Evolutionary conservation across 2,888 invertebrate species (phyloP).

Genomic region (Euproctis similis): DNA sequence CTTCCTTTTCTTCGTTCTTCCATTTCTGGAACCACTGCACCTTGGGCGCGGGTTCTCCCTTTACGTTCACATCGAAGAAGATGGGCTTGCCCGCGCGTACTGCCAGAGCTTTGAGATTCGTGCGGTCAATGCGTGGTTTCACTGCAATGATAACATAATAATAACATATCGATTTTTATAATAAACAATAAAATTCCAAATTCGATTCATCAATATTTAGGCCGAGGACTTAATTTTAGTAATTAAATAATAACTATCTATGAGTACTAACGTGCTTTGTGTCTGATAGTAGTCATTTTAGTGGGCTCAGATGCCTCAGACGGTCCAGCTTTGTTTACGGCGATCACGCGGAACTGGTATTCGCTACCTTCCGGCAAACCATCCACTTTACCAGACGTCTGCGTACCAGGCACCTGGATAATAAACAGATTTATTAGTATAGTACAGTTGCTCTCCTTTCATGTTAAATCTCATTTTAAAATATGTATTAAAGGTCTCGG

Average conservation of each 20-base stretch:
- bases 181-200: too few species aligned
- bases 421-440: too few species aligned
- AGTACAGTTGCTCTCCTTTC: too few species aligned
- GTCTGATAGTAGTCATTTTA: constrained; percentile 90
- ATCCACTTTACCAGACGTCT: constrained; percentile 84
- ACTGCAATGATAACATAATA: too few species aligned
- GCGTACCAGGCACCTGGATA: constrained; percentile 79
- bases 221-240: neutral
- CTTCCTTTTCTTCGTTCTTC: constrained; percentile 83
- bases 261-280: constrained; percentile 86
- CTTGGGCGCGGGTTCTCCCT: constrained; percentile 96
- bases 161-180: too few species aligned
- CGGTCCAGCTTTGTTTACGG: constrained; percentile 94
- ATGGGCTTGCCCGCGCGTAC: constrained; percentile 94
- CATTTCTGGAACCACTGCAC: constrained; percentile 92
- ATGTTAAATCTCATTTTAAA: too few species aligned
- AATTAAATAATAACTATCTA: too few species aligned
- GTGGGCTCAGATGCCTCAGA: constrained; percentile 94
- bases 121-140: constrained; percentile 97
- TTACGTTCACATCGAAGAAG: constrained; percentile 94
- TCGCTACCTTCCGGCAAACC: constrained; percentile 93
- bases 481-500: too few species aligned
- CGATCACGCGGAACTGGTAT: constrained; percentile 92
- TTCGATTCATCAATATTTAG: neutral
- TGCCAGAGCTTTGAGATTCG: constrained; percentile 91